Conservation (phyloP, 2,888 invertebrate genomes). For the Stenotaenia linearis region DNA sequence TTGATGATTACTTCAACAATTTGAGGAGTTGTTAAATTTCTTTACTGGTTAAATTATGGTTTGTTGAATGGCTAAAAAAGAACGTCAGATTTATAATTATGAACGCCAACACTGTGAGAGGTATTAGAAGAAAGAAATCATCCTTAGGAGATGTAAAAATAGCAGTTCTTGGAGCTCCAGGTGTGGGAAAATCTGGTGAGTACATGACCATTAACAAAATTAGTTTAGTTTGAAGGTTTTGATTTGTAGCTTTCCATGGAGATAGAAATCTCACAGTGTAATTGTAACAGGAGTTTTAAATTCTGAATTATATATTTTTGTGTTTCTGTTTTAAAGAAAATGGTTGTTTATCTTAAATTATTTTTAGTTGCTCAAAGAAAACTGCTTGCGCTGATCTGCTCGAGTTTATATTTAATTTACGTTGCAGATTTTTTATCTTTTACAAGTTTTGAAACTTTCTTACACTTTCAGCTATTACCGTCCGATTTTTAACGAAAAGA, state of each 20-base stretch:
- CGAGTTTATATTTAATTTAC: constrained; percentile 33
- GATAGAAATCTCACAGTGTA: too few relatives aligned
- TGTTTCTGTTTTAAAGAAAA: too few relatives aligned
- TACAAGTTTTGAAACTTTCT: background rate
- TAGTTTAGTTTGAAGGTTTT: background rate
- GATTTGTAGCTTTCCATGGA: too few relatives aligned
- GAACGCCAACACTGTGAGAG: constrained; percentile 62
- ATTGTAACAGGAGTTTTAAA: too few relatives aligned
- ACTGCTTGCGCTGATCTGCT: constrained; percentile 27
- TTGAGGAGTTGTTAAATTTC: background rate
- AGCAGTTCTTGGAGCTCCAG: constrained; percentile 80
- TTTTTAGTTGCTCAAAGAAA: constrained; percentile 15
- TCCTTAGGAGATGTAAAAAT: constrained; percentile 84
- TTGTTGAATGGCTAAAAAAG: background rate
- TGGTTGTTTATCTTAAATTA: background rate
- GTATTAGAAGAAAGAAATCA: constrained; percentile 81
- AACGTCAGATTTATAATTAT: constrained; percentile 41
- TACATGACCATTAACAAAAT: background rate
- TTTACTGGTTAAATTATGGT: background rate
- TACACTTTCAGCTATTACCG: constrained; percentile 57
- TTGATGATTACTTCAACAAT: background rate
- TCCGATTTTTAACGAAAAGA: constrained; percentile 83
- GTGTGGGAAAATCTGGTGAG: constrained; percentile 87
- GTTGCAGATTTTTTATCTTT: background rate
- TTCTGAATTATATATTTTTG: too few relatives aligned